A percentile compares a stretch with the other conserved stretches of the same genome.
These are phyloP conservation scores for Glyptemys insculpta DNA, from an alignment of 2,797 vertebrate species.

Conservation along the genomic window DNA sequence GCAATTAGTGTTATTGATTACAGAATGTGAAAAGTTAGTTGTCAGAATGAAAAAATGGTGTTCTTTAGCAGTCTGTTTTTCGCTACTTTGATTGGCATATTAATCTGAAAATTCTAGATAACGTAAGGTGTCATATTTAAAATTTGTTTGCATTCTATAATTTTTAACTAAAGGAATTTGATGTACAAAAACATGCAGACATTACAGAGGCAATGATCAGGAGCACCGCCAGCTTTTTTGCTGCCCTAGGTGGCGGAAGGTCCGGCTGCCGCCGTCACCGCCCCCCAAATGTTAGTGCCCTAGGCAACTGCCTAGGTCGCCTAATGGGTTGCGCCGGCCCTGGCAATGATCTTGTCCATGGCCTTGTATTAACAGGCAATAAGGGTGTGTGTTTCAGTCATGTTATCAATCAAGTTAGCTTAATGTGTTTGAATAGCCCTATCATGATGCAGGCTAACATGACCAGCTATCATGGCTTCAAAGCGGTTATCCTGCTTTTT, in stretches of 20 bases:
- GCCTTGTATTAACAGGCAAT: rapidly evolving
- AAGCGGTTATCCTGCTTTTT: neutral
- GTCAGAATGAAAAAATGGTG: rapidly evolving
- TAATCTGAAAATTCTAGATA: neutral
- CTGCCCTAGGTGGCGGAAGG: too few relatives aligned
- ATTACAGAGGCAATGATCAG: neutral
- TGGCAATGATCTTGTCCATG: rapidly evolving
- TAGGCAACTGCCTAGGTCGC: too few relatives aligned
- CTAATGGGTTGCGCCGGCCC: too few relatives aligned
- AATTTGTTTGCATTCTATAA: neutral
- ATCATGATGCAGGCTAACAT: neutral
- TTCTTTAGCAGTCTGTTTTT: neutral
- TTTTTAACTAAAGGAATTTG: neutral
- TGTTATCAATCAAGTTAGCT: neutral
- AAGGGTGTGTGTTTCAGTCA: neutral
- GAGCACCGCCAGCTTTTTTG: too few relatives aligned
- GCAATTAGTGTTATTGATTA: neutral
- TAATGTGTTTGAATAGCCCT: neutral
- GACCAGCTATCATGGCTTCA: neutral
- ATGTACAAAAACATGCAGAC: neutral
- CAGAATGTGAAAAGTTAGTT: neutral
- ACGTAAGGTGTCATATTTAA: neutral
- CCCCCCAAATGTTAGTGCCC: too few relatives aligned
- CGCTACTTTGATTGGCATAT: neutral
- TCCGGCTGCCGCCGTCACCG: too few relatives aligned